phyloP scores from a whole-genome alignment of 1,140 invertebrate genomes.

The Drosophila albomicans region DNA sequence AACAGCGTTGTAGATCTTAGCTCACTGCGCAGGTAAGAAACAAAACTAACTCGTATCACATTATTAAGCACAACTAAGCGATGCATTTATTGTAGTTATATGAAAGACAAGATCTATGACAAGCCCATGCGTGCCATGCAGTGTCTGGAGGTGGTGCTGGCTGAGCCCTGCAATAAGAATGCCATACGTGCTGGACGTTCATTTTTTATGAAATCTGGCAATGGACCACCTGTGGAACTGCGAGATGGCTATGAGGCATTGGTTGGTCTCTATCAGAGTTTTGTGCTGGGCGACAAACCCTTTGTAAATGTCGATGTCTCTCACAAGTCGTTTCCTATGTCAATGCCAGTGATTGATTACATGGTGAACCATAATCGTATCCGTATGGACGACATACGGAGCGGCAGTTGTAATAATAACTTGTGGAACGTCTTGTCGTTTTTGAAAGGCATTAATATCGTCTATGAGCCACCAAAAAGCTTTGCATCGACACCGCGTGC shows the following conservation, averaged over 20 bases:
- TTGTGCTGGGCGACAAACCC: slow-evolving; percentile 89
- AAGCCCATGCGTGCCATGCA: slow-evolving; percentile 89
- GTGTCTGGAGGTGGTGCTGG: slow-evolving; percentile 93
- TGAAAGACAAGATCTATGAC: slow-evolving; percentile 74
- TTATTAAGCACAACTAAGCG: no score
- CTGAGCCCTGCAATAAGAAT: slow-evolving; percentile 85
- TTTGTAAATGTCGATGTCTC: slow-evolving; percentile 91
- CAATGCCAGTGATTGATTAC: slow-evolving; percentile 85
- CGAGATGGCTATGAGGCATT: slow-evolving; percentile 89
- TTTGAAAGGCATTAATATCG: slow-evolving; percentile 61
- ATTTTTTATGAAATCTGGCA: slow-evolving; percentile 78
- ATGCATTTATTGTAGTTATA: slow-evolving; percentile 52
- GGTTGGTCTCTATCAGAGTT: slow-evolving; percentile 90
- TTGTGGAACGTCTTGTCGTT: slow-evolving; percentile 23
- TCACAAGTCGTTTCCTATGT: slow-evolving; percentile 89
- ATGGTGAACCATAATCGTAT: slow-evolving; percentile 42
- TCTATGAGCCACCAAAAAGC: slow-evolving; percentile 61
- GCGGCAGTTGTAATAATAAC: background rate
- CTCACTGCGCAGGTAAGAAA: slow-evolving; percentile 85
- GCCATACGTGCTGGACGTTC: slow-evolving; percentile 85
- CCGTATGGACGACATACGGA: background rate
- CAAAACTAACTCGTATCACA: no score
- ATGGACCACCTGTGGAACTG: slow-evolving; percentile 75
- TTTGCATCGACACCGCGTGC: slow-evolving; percentile 65
- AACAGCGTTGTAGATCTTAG: slow-evolving; percentile 86